These are phyloP conservation scores for Clitarchus hookeri DNA, from an alignment of 2,888 invertebrate genomes.

Conservation along the genomic window DNA sequence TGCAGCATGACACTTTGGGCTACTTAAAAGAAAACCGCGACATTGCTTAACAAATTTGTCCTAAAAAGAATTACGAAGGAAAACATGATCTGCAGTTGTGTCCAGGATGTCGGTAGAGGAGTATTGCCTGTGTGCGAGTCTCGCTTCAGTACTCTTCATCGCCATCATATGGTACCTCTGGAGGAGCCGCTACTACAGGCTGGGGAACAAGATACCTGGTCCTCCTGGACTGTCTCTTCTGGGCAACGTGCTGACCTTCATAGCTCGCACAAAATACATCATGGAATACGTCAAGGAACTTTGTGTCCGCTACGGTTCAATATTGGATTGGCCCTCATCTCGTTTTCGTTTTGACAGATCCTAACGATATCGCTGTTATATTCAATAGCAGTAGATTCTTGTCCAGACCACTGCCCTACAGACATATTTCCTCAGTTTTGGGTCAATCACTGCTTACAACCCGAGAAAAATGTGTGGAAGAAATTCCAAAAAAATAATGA, in stretches of 20 bases:
- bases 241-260: not conserved
- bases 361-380: not conserved
- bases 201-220: not conserved
- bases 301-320: not conserved
- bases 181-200: not conserved
- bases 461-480: not conserved
- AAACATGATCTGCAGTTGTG: too few species aligned
- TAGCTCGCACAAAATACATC: not conserved
- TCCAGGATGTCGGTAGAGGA: too few species aligned
- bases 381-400: not conserved
- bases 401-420: not conserved
- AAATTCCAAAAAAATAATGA: not conserved
- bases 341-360: not conserved
- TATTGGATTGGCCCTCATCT: not conserved
- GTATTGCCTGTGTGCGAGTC: too few species aligned
- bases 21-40: too few species aligned
- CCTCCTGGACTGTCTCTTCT: not conserved
- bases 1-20: too few species aligned
- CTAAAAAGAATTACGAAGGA: too few species aligned
- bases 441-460: not conserved
- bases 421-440: not conserved
- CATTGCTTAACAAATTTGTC: too few species aligned
- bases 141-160: not conserved
- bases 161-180: not conserved
- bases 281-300: not conserved